Evolutionary conservation across 1,140 invertebrate genomes (phyloP), one percentile per base, ranked within the genome.

Genomic region (Trichomalopsis sarcophagae): DNA sequence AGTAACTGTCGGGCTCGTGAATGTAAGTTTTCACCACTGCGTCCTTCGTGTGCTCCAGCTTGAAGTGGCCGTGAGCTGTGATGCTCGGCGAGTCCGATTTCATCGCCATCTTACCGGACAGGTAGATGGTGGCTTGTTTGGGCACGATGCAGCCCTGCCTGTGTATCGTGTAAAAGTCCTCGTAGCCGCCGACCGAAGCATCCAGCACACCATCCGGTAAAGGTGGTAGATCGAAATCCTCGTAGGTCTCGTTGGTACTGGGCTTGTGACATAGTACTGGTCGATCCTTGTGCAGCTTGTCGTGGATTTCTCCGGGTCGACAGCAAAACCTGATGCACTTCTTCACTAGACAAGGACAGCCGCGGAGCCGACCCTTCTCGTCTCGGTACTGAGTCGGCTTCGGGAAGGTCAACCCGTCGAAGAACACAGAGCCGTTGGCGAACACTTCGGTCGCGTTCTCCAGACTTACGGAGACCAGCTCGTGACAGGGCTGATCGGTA

Each of bases 271-370:
- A 84, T 1, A 27, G 44, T 6, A 4, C 21, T 5, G 7, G 55
- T 0, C 55, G 55, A n/a, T 62, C 21, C 4, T 2, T 4, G 55
- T 62, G 5, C 4, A 62, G 21, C 55, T 62, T 62, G 7, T 84
- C 82, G 9, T 47, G 6, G 4, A 13, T n/a, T 13, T 75, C 11
- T 23, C 76, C 76, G 23, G 75, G 40, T 5, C 30, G 17, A 40
- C 87, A 89, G 21, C 88, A 89, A 47, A 75, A 76, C 33, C 87
- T 86, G 0, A 87, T 74, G 66, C 88, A 88, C 0, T 77, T 74
- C 7, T 71, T 81, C 23, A 86, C 36, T 30, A 75, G 40, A 40
- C 88, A 89, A 0, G 81, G 75, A 71, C 88, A 89, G 50, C 86
- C 88, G 17, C 79, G 84, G 7, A 81, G 30, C 27, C 36, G 30